Conservation (phyloP, 2,888 invertebrate species). For the Erannis defoliaria region DNA sequence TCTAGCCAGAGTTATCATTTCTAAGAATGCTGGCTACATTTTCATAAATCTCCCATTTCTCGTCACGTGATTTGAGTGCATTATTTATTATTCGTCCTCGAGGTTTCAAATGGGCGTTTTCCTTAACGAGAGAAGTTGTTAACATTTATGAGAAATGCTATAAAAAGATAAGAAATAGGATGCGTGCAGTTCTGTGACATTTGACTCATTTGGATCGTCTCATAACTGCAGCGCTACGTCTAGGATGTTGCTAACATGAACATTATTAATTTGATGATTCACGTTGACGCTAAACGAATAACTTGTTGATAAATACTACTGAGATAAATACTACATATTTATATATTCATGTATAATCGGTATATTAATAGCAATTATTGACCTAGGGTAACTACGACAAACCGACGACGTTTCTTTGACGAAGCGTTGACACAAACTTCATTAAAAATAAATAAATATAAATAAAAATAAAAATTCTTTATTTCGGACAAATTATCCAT, state of each 20-base stretch:
- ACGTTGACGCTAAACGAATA: neutral
- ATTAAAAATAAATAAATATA: too few relatives aligned
- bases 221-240: neutral
- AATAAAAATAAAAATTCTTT: too few relatives aligned
- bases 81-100: constrained; percentile 20
- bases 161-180: constrained; percentile 10
- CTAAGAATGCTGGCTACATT: constrained; percentile 30
- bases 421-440: too few relatives aligned
- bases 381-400: too few relatives aligned
- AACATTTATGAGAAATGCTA: constrained; percentile 12
- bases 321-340: too few relatives aligned
- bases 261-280: neutral
- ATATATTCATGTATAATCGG: too few relatives aligned
- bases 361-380: too few relatives aligned
- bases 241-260: neutral
- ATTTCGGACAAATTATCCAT: too few relatives aligned
- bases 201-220: constrained; percentile 1
- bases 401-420: too few relatives aligned
- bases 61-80: constrained; percentile 8
- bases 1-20: constrained; percentile 22
- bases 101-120: constrained; percentile 24
- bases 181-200: constrained; percentile 5
- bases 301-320: too few relatives aligned
- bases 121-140: constrained; percentile 7
- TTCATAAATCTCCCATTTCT: constrained; percentile 19